These are phyloP conservation scores for Cavia aperea DNA, from an alignment of 2,113 vertebrate species.

Conservation along the genomic window DNA sequence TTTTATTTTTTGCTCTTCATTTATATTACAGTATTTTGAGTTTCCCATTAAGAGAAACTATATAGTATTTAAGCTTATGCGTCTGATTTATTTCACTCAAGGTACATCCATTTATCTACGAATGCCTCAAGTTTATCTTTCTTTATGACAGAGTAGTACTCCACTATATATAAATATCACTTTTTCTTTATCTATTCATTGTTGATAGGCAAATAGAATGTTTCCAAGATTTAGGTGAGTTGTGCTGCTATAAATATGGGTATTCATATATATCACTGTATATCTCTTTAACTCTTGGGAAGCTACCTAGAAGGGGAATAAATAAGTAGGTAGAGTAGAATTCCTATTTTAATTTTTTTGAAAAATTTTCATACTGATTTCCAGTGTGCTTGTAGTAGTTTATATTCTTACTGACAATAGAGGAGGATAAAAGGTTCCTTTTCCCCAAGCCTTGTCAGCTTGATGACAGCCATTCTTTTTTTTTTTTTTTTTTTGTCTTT, in stretches of 20 bases:
- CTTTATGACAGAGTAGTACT: not conserved
- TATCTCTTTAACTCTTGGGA: not conserved
- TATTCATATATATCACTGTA: not conserved
- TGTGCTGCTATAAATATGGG: not conserved
- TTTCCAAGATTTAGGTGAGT: not conserved
- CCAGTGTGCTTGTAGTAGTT: not conserved
- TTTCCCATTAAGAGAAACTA: not conserved
- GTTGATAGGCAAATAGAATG: not conserved
- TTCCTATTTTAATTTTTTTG: not conserved
- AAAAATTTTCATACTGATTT: not conserved
- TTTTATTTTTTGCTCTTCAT: not conserved
- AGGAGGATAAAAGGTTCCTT: not conserved
- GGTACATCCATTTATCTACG: not conserved
- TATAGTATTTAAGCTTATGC: not conserved
- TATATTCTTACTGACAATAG: not conserved
- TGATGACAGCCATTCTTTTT: not conserved
- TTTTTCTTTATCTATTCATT: not conserved
- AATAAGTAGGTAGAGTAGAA: not conserved
- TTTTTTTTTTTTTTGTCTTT: no score
- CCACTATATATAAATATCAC: not conserved
- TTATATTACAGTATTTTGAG: not conserved
- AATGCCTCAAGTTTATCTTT: not conserved
- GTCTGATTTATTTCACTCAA: not conserved
- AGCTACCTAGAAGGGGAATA: not conserved
- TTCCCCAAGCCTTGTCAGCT: not conserved